Percentiles rank a stretch among this genome's conserved stretches.
Conservation (phyloP, 2,113 vertebrate species). For the Tamias sibiricus region DNA sequence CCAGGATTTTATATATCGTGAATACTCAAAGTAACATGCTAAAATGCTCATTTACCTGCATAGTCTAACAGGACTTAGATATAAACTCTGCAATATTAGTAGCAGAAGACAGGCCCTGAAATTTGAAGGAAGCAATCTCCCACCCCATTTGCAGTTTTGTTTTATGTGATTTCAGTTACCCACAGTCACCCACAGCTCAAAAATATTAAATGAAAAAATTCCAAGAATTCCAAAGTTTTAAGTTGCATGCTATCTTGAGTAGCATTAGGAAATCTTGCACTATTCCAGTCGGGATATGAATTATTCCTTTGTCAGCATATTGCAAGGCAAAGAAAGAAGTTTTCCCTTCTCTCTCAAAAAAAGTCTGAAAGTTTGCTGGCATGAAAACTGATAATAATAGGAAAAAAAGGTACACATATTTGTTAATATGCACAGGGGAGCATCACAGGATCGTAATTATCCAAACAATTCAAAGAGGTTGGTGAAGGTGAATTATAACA, state of each 20-base stretch:
- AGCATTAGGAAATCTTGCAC: not conserved
- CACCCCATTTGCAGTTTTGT: not conserved
- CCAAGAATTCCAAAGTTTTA: not conserved
- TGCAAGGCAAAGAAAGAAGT: not conserved
- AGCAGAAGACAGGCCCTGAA: not conserved
- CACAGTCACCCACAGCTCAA: not conserved
- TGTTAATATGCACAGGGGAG: not conserved
- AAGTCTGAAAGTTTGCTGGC: not conserved
- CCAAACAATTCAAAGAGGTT: not conserved
- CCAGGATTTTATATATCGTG: not conserved
- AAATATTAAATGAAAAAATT: not conserved
- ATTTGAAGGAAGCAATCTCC: not conserved
- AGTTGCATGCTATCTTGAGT: not conserved
- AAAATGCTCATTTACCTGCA: not conserved
- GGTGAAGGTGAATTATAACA: not conserved
- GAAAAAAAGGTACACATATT: not conserved
- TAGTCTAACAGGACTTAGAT: not conserved
- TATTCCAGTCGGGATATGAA: too few species aligned
- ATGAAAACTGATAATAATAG: not conserved
- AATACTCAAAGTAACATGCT: constrained; percentile 1
- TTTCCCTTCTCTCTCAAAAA: not conserved
- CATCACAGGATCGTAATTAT: not conserved
- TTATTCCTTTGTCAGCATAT: not conserved
- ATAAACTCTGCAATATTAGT: not conserved
- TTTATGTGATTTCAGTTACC: not conserved